Percentiles rank a stretch among this genome's conserved stretches.
These are phyloP conservation scores for Quadriops clusia DNA, from an alignment of 2,888 invertebrate species.

Conservation along the genomic window DNA sequence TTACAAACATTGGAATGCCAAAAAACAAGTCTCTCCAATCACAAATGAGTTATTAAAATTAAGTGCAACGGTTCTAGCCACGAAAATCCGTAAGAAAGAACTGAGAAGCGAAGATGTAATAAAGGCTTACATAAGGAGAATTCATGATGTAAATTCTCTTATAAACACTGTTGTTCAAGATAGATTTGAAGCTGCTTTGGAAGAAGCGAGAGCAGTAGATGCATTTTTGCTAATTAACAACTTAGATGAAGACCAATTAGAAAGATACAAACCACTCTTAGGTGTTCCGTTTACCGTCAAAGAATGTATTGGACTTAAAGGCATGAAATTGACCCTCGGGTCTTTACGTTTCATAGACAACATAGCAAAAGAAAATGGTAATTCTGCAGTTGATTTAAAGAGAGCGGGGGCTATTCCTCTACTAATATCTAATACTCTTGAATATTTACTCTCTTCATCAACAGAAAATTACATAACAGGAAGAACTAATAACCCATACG, in stretches of 20 bases:
- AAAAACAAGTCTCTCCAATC: conserved; percentile 42
- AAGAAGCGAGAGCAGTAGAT: conserved; percentile 63
- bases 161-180: conserved; percentile 74
- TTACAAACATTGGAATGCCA: no score
- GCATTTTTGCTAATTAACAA: conserved; percentile 37
- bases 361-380: conserved; percentile 41
- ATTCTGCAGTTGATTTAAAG: conserved; percentile 37
- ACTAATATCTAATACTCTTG: conserved; percentile 51
- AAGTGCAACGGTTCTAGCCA: conserved; percentile 57
- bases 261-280: conserved; percentile 49
- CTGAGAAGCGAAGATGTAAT: conserved; percentile 47
- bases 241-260: conserved; percentile 6
- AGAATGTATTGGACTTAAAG: conserved; percentile 63
- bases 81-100: conserved; percentile 58
- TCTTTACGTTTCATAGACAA: no score
- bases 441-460: conserved; percentile 49
- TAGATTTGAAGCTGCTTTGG: conserved; percentile 58
- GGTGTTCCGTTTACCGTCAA: conserved; percentile 76
- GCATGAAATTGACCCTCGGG: no score
- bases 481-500: conserved; percentile 50
- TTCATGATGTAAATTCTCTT: conserved; percentile 62
- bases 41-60: conserved; percentile 53
- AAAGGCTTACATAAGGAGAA: conserved; percentile 59
- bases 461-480: conserved; percentile 48
- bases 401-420: conserved; percentile 49